These are phyloP conservation scores for Drosophila seclusa DNA, from an alignment of 2,888 invertebrate genomes.

Conservation along the genomic window DNA sequence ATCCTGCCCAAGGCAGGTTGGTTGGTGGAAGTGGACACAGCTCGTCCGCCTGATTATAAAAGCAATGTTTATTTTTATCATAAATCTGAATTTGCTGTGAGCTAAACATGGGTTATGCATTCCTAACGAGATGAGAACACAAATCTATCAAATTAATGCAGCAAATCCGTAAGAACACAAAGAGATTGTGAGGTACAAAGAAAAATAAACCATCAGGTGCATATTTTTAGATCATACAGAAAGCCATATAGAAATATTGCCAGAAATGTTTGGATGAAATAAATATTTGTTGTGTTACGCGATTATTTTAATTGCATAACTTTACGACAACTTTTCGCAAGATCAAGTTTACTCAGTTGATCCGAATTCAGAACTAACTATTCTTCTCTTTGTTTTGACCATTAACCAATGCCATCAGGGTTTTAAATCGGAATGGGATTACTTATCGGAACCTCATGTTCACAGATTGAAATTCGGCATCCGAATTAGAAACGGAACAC, in stretches of 20 bases:
- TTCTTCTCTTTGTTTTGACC: not conserved
- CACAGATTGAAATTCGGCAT: not conserved
- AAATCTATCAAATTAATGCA: not conserved
- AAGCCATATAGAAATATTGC: not conserved
- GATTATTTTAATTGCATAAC: not conserved
- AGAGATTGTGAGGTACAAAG: not conserved
- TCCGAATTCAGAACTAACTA: not conserved
- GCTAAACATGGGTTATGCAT: not conserved
- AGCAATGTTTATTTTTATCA: slow-evolving; percentile 45
- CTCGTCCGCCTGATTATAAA: slow-evolving; percentile 18
- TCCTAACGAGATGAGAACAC: not conserved
- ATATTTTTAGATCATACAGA: not conserved
- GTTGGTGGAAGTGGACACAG: not conserved
- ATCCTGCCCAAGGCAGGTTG: not conserved
- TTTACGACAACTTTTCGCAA: not conserved
- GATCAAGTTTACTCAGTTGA: not conserved
- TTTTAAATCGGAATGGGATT: not conserved
- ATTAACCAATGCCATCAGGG: not conserved
- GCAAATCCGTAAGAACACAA: not conserved
- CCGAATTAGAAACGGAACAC: not conserved
- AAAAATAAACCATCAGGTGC: not conserved
- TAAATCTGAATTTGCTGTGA: not conserved
- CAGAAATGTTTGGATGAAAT: not conserved
- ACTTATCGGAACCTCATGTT: rapidly evolving
- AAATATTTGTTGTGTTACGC: not conserved